Evolutionary conservation across 2,797 vertebrate species (phyloP).

Genomic region (Dendrocincla fuliginosa): DNA sequence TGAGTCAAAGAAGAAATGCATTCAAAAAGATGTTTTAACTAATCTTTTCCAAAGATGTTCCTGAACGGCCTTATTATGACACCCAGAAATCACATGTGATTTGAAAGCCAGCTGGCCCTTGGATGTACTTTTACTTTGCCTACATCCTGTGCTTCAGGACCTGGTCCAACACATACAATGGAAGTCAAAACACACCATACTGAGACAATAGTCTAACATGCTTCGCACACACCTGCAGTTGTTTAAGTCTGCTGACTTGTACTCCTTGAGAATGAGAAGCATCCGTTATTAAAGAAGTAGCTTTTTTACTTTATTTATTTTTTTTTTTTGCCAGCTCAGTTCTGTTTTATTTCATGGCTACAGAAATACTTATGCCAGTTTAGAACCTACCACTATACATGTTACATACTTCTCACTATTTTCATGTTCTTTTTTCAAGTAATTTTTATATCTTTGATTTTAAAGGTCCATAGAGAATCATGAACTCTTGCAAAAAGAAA

Average conservation of each 20-base stretch:
- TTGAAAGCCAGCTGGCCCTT: neutral
- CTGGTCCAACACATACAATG: neutral
- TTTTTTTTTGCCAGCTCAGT: neutral
- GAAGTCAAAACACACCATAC: rapidly evolving
- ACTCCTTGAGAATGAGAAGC: neutral
- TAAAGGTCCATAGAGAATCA: neutral
- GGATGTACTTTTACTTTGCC: neutral
- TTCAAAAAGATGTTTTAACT: neutral
- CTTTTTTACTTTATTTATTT: neutral
- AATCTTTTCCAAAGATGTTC: neutral
- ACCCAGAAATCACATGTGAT: neutral
- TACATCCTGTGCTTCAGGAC: neutral
- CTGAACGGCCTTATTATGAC: neutral
- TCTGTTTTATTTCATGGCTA: neutral
- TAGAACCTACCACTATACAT: neutral
- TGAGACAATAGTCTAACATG: neutral
- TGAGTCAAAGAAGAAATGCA: neutral
- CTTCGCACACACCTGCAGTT: neutral
- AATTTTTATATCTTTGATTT: neutral
- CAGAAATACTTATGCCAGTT: neutral
- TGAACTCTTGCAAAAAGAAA: neutral
- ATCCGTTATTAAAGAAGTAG: neutral
- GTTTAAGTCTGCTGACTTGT: neutral
- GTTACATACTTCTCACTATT: neutral
- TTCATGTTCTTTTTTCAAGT: neutral